phyloP scores from a whole-genome alignment of 2,113 vertebrate genomes.

The Coturnix japonica region DNA sequence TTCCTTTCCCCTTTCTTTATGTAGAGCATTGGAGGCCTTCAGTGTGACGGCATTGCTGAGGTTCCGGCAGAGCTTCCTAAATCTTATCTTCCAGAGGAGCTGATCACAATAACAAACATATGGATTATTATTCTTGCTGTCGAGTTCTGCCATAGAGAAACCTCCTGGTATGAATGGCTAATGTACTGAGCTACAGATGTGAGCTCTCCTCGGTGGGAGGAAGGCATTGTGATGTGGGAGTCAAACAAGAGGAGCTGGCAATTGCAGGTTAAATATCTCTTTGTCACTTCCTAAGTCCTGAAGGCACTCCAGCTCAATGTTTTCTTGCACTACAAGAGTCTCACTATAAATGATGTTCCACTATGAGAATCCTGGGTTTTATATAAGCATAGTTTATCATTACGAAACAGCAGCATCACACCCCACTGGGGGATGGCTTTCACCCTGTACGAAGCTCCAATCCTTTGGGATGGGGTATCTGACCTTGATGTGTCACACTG shows the following conservation, averaged over 20 bases:
- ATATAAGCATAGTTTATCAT: background rate
- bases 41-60: background rate
- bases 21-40: background rate
- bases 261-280: background rate
- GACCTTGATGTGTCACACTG: conserved; percentile 52
- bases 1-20: background rate
- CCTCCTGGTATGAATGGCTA: conserved; percentile 20
- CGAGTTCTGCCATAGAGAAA: conserved; percentile 28
- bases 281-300: background rate
- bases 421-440: background rate
- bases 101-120: conserved; percentile 50
- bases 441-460: background rate
- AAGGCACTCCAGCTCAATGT: background rate
- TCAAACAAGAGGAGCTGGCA: background rate
- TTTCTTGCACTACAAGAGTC: background rate
- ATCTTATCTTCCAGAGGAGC: conserved; percentile 6
- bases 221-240: background rate
- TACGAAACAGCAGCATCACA: background rate
- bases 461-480: conserved; percentile 42
- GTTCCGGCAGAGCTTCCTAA: conserved; percentile 3
- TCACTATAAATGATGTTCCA: background rate
- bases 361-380: background rate
- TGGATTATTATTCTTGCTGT: conserved; percentile 49
- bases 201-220: background rate
- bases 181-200: conserved; percentile 39